Evolutionary conservation across 1,140 invertebrate genomes (phyloP).

Genomic region (Eulimnadia texana): DNA sequence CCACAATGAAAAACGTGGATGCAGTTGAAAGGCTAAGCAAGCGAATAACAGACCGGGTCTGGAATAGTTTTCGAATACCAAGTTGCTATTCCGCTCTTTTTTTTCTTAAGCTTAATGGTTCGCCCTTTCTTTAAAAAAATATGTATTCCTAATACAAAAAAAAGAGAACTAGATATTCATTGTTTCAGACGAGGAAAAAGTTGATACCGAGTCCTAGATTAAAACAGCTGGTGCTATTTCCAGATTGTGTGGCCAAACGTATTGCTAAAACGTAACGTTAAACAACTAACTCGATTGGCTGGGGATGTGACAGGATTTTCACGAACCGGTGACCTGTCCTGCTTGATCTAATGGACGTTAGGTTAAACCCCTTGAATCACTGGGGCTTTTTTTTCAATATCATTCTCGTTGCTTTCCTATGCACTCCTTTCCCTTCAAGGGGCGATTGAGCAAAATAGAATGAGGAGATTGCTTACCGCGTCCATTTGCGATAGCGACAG

Average conservation of each 20-base stretch:
- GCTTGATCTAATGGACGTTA: background rate
- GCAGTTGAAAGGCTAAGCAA: too few relatives aligned
- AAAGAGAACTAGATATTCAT: too few relatives aligned
- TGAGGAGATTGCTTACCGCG: background rate
- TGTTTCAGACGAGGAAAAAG: too few relatives aligned
- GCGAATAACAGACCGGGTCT: too few relatives aligned
- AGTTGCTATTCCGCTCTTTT: background rate
- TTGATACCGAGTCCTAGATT: background rate
- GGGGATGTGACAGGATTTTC: background rate
- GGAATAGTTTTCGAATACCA: background rate
- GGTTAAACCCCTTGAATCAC: background rate
- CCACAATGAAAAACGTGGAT: too few relatives aligned
- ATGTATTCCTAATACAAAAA: background rate
- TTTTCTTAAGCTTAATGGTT: background rate
- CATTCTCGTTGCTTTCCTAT: too few relatives aligned
- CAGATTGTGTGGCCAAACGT: background rate
- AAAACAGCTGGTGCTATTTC: background rate
- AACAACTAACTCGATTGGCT: background rate
- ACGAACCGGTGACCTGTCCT: background rate
- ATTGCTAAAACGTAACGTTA: background rate
- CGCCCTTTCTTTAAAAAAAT: background rate
- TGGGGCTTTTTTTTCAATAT: background rate
- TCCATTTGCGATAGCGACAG: background rate
- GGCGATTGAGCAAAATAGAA: background rate
- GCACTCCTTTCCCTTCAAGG: too few relatives aligned